Evolutionary conservation across 2,113 vertebrate species (phyloP), one percentile per base, ranked within the genome.

Genomic region (Siphamia tubifer): DNA sequence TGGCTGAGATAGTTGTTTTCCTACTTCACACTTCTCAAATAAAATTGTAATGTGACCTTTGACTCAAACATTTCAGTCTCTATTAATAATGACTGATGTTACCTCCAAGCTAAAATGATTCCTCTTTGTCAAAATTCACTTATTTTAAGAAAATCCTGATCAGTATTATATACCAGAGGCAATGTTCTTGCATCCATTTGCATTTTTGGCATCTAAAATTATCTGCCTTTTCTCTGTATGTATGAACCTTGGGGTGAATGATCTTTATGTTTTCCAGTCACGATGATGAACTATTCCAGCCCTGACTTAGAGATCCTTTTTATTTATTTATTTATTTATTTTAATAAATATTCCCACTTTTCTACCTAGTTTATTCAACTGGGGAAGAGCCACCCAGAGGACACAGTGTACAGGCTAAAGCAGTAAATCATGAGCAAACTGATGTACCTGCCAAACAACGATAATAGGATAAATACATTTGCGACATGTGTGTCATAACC

Each of bases 371-470:
- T 60, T 45, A 25, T 61, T 16, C 3, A 34, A 34, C 35, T 47
- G 63, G 35, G 35, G 45, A 23, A 45, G 34, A 32, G 13, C 12
- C 32, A 53, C 12, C 36, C 7, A 35, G 21, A 36, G 48, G 32
- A 61, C 40, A 45, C 15, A 27, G 32, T 39, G 45, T 21, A 21
- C 11, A 19, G 24, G 12, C 4, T 4, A 4, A 17, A 38, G 45
- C 47, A 47, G 47, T 68, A 61, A 67, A 60, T 66, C 62, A 34
- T 39, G 23, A 44, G 45, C 19, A 44, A 66, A 52, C 38, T 32
- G 31, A 74, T 65, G 31, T 19, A 51, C 31, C 39, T 52, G 47
- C 15, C 36, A 48, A 24, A 34, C 9, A 32, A 5, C 25, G 6
- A 19, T 32, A 21, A 49, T 32, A 42, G 34, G 40, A 63, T 47